Percentiles rank a stretch among this genome's conserved stretches.
phyloP scores from a whole-genome alignment of 1,140 invertebrate species.

The Spodoptera litura region DNA sequence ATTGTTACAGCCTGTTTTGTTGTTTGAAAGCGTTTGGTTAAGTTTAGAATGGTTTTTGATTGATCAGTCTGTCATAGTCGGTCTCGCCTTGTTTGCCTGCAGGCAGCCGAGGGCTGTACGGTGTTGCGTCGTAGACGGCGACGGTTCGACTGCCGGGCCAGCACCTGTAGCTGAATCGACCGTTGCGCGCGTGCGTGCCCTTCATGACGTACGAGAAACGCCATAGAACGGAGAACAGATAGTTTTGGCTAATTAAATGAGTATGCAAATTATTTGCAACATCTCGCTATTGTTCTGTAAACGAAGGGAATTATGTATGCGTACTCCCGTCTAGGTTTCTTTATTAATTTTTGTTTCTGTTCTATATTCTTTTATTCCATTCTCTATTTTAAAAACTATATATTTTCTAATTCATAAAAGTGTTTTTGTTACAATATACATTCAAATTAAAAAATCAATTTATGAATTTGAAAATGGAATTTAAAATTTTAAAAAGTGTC shows the following conservation, averaged over 20 bases:
- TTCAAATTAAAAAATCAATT: neutral
- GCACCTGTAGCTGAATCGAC: conserved; percentile 85
- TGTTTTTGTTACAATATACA: no score
- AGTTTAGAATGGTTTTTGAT: conserved; percentile 33
- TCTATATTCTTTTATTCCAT: no score
- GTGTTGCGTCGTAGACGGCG: conserved; percentile 63
- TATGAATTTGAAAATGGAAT: neutral
- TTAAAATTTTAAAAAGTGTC: neutral
- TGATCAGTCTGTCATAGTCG: conserved; percentile 68
- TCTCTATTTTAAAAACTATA: no score
- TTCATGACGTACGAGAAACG: conserved; percentile 79
- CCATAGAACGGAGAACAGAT: conserved; percentile 61
- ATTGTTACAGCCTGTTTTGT: conserved; percentile 54
- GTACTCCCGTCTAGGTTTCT: no score
- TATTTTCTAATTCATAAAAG: no score
- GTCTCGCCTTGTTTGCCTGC: conserved; percentile 53
- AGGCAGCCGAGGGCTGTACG: conserved; percentile 41
- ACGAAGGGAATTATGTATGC: no score
- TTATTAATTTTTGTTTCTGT: no score
- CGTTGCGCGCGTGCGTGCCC: conserved; percentile 80
- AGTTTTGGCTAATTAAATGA: conserved; percentile 46
- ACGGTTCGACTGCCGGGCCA: conserved; percentile 76
- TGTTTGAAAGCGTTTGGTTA: conserved; percentile 25
- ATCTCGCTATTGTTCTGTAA: no score
- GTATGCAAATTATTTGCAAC: conserved; percentile 10